Percentiles rank a stretch among this genome's conserved stretches.
Evolutionary conservation across 2,797 vertebrate species (phyloP).

Genomic region (Eulemur mongoz): DNA sequence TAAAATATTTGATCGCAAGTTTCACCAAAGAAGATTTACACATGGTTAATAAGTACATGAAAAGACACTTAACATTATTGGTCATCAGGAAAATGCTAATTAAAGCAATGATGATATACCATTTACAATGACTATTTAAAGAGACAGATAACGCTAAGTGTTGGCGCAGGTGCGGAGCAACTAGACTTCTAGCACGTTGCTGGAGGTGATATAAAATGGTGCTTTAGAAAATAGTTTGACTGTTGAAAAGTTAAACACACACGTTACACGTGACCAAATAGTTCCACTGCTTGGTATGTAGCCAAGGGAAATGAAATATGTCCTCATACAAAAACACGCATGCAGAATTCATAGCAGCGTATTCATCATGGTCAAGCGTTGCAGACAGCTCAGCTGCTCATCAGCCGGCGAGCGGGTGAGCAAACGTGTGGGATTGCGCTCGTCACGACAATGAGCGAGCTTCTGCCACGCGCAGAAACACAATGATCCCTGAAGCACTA

Average conservation of each 20-base stretch:
- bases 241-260: not conserved
- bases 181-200: no score
- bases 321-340: no score
- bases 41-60: not conserved
- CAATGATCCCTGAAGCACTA: no score
- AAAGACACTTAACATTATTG: not conserved
- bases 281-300: no score
- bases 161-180: fast-evolving
- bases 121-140: not conserved
- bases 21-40: not conserved
- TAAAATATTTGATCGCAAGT: not conserved
- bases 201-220: no score
- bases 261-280: not conserved
- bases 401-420: fast-evolving
- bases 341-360: no score
- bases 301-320: not conserved
- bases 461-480: not conserved
- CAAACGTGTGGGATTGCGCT: not conserved
- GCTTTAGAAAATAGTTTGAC: not conserved
- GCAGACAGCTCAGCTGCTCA: not conserved
- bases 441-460: no score
- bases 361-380: no score
- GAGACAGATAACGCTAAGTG: no score
- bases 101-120: not conserved
- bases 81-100: not conserved